These are phyloP conservation scores for Paraplagusia blochii DNA, from an alignment of 2,113 vertebrate species.

Conservation along the genomic window DNA sequence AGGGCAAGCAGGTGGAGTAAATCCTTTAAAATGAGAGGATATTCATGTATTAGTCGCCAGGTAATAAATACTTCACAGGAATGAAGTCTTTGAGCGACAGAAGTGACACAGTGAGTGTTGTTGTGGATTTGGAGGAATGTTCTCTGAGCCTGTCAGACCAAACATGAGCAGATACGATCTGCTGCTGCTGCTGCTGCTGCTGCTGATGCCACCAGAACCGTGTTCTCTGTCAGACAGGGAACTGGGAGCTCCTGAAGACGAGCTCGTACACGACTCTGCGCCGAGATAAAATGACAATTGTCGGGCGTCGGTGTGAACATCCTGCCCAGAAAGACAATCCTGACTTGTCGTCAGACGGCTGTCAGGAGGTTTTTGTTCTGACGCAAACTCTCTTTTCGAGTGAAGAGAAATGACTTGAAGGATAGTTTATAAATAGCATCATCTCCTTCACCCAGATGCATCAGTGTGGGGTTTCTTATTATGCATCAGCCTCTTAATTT, in stretches of 20 bases:
- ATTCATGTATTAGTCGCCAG: neutral
- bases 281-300: constrained; percentile 31
- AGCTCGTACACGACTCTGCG: constrained; percentile 32
- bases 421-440: constrained; percentile 16
- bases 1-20: neutral
- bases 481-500: constrained; percentile 18
- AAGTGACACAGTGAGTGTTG: no score
- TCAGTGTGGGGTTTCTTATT: constrained; percentile 7
- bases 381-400: neutral
- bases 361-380: constrained; percentile 1
- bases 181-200: constrained; percentile 43
- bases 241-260: constrained; percentile 22
- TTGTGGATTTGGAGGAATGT: no score
- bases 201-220: constrained; percentile 18
- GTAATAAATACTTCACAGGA: no score
- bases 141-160: constrained; percentile 10
- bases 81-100: no score
- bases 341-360: neutral
- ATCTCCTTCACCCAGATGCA: neutral
- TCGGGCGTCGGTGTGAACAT: constrained; percentile 5
- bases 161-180: constrained; percentile 34
- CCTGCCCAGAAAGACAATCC: neutral
- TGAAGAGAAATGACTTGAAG: constrained; percentile 13
- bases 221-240: constrained; percentile 34
- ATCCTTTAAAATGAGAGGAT: neutral